A percentile compares a stretch with the other conserved stretches of the same genome.
Conservation (phyloP, 2,888 invertebrate species). For the Bursaphelenchus okinawaensis region DNA sequence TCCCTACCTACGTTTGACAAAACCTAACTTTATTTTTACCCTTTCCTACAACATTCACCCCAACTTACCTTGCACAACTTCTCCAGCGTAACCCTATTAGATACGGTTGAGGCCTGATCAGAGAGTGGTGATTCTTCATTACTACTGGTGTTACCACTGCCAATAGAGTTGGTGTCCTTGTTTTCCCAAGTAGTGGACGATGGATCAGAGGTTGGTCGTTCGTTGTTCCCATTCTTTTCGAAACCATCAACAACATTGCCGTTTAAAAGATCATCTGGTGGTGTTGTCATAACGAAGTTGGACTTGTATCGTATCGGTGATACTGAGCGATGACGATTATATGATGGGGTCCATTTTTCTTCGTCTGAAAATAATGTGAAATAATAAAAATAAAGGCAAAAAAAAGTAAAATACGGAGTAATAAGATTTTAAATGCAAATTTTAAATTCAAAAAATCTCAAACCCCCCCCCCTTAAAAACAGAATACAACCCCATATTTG, state of each 20-base stretch:
- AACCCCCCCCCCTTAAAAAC: too few relatives aligned
- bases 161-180: background rate
- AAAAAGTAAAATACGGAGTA: slow-evolving; percentile 3
- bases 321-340: background rate
- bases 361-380: slow-evolving; percentile 5
- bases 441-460: background rate
- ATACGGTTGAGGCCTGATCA: background rate
- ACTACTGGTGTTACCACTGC: background rate
- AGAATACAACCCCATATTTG: too few relatives aligned
- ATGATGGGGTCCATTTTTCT: background rate
- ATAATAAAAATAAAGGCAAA: background rate
- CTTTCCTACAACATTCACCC: too few relatives aligned
- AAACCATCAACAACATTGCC: background rate
- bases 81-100: background rate
- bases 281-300: background rate
- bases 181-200: background rate
- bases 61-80: background rate
- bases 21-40: too few relatives aligned
- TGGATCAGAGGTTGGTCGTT: background rate
- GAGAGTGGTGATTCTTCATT: background rate
- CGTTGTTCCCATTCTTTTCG: background rate
- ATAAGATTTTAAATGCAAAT: background rate
- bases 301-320: background rate
- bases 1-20: too few relatives aligned
- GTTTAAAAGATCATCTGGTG: background rate